Conservation (phyloP, 37 sponge, comb jelly and placozoan genomes). For the Halichondria panicea region DNA sequence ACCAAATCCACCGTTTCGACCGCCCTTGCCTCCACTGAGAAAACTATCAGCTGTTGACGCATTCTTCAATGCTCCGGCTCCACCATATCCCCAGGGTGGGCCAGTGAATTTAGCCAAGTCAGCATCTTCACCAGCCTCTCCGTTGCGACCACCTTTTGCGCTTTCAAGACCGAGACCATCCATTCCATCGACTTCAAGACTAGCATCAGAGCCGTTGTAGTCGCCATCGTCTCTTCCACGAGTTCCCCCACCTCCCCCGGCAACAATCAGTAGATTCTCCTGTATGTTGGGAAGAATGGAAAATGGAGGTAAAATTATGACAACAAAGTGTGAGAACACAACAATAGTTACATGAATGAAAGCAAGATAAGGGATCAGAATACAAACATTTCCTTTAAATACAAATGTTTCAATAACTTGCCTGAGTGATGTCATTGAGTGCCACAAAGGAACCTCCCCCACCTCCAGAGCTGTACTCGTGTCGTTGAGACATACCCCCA, state of each 20-base stretch:
- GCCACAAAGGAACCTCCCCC: constrained; percentile 77
- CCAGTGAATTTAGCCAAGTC: constrained; percentile 5
- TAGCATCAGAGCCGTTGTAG: constrained; percentile 69
- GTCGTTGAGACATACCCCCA: constrained; percentile 59
- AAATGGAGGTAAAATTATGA: neutral
- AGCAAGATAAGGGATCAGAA: too few relatives aligned
- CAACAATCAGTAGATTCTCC: constrained; percentile 62
- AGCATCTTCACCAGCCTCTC: constrained; percentile 68
- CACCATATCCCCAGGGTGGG: constrained; percentile 66
- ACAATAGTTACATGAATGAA: too few relatives aligned
- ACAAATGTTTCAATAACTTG: too few relatives aligned
- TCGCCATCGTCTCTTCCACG: constrained; percentile 54
- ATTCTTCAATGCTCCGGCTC: constrained; percentile 65
- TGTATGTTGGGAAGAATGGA: too few relatives aligned
- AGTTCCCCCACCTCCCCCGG: constrained; percentile 81
- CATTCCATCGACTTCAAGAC: constrained; percentile 41
- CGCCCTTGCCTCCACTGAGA: constrained; percentile 52
- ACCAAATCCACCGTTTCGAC: constrained; percentile 75
- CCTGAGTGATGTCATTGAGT: constrained; percentile 45
- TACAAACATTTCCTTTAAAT: too few relatives aligned
- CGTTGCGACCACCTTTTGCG: constrained; percentile 52
- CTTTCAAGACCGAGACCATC: constrained; percentile 39
- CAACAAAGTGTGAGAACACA: too few relatives aligned
- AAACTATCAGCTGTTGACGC: constrained; percentile 48
- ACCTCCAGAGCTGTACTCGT: constrained; percentile 56